Evolutionary conservation across 2,113 vertebrate genomes (phyloP), one percentile per base, ranked within the genome.

Genomic region (Tauraco erythrolophus): DNA sequence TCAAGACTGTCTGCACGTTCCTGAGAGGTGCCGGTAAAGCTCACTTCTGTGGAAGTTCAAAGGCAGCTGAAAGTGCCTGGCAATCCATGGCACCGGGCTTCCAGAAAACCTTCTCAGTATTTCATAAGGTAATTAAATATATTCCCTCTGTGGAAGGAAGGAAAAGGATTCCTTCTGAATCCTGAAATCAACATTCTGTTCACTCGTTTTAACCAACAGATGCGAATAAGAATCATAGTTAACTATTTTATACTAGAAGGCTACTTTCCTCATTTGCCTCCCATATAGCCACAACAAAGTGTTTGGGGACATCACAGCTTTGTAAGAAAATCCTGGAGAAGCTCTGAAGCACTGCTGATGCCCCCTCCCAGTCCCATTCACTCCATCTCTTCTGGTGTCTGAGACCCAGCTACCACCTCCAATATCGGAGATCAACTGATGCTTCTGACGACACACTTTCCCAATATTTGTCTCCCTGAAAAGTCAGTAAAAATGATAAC

Each of bases 381-480:
- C 5, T 21, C 39, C 12, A 35, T 21, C 41, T 24, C 2, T 80
- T 39, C 31, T 64, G 12, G 11, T 58, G 9, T 31, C 35, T 69
- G 56, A 69, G 45, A 65, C 35, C n/a, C 62, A 28, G 16, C 35
- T 24, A 61, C 11, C 48, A 60, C 5, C 4, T 66, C 45, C 50
- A 12, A 41, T 8, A 13, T 22, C 17, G 14, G 31, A 53, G 70
- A 56, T 64, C 50, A 60, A 4, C 7, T 41, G 28, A 31, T 19
- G n/a, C 30, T 78, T 60, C 3, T 0, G 35, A 35, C 2, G 2
- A 41, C 33, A 13, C 2, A 8, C 2, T 56, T 10, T 56, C 22
- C 14, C 43, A 50, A 0, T 56, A 30, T 53, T 33, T 31, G 37
- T 60, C 37, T 76, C 35, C 19, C 57, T 57, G 3, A 5, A 11